Conservation (phyloP, 2,113 vertebrate species). For the Nothobranchius furzeri region DNA sequence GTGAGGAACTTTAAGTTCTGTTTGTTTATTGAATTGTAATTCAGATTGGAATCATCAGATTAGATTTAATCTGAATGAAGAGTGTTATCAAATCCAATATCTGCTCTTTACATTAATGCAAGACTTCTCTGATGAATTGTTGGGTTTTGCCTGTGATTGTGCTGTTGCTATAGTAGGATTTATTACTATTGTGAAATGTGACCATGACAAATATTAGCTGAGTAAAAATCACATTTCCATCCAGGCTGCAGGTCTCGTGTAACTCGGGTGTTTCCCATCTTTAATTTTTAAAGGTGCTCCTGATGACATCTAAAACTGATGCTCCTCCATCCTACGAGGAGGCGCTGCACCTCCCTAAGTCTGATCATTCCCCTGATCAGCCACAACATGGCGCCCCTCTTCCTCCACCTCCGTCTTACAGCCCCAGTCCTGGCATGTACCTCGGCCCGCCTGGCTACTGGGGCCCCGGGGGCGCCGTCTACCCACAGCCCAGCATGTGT, state of each 20-base stretch:
- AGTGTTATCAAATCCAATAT: too few species aligned
- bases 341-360: constrained; percentile 51
- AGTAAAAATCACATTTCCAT: not conserved
- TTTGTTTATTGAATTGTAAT: not conserved
- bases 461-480: constrained; percentile 41
- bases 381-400: constrained; percentile 30
- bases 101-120: too few species aligned
- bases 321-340: constrained; percentile 77
- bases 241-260: too few species aligned
- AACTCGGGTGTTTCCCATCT: not conserved
- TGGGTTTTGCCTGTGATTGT: too few species aligned
- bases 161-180: too few species aligned
- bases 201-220: too few species aligned
- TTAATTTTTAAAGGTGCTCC: constrained; percentile 24
- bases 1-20: constrained; percentile 21
- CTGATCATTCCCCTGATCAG: constrained; percentile 41
- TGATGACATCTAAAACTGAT: constrained; percentile 65
- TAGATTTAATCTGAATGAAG: too few species aligned
- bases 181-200: too few species aligned
- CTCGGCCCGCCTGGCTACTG: constrained; percentile 52
- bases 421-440: constrained; percentile 39
- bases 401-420: constrained; percentile 67
- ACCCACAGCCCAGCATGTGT: constrained; percentile 51
- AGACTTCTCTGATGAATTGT: too few species aligned
- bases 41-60: not conserved